phyloP scores from a whole-genome alignment of 1,140 invertebrate species.

The Pomacea maculata region DNA sequence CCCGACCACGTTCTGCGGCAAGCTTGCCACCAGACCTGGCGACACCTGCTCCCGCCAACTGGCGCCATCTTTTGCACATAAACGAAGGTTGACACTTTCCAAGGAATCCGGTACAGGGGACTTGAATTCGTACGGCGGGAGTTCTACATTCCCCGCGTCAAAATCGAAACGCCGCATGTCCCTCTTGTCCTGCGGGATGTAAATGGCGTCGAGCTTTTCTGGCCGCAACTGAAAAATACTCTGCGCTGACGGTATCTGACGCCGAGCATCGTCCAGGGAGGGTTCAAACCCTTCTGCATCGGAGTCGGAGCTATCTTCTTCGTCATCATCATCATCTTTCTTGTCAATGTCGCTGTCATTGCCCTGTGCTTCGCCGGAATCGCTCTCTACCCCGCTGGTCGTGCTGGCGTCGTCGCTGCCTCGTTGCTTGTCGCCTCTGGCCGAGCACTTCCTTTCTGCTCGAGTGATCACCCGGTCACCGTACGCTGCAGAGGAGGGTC shows the following conservation, averaged over 20 bases:
- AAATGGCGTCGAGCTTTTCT: constrained; percentile 52
- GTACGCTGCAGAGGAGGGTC: constrained; percentile 20
- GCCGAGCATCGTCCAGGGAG: constrained; percentile 39
- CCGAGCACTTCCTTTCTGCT: constrained; percentile 15
- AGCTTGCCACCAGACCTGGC: constrained; percentile 15
- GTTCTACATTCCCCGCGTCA: constrained; percentile 47
- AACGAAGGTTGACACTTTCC: constrained; percentile 43
- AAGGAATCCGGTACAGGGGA: constrained; percentile 43
- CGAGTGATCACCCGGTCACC: constrained; percentile 29
- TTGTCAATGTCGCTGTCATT: constrained; percentile 42
- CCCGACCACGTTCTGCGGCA: constrained; percentile 25
- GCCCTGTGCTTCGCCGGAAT: constrained; percentile 9
- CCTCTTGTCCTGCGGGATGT: constrained; percentile 45
- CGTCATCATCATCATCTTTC: constrained; percentile 39
- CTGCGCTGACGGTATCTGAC: constrained; percentile 39
- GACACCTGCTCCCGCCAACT: constrained; percentile 46
- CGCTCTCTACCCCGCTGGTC: constrained; percentile 53
- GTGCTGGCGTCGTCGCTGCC: constrained; percentile 44
- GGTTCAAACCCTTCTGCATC: constrained; percentile 50
- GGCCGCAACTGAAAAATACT: constrained; percentile 44
- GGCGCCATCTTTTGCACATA: constrained; percentile 44
- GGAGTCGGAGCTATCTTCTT: constrained; percentile 27
- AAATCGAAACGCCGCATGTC: constrained; percentile 55
- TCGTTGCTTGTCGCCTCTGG: background rate
- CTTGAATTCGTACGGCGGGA: constrained; percentile 50